Percentiles rank a stretch among this genome's conserved stretches.
Evolutionary conservation across 2,888 invertebrate genomes (phyloP).

Genomic region (Tyria jacobaeae): DNA sequence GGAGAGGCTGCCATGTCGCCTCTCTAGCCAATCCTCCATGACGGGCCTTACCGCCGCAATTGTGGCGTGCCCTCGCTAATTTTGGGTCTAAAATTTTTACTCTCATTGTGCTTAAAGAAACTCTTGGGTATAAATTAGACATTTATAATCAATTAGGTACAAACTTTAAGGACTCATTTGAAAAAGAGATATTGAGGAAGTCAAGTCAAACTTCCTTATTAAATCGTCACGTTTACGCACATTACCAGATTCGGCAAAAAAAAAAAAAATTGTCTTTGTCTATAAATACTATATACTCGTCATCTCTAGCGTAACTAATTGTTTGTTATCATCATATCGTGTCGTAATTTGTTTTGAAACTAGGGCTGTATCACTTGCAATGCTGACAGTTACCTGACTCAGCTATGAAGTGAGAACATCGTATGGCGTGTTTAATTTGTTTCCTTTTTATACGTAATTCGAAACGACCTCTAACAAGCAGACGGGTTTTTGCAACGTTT

Average conservation of each 20-base stretch:
- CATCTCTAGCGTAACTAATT: constrained; percentile 28
- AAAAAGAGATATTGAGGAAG: not conserved
- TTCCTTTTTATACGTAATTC: not conserved
- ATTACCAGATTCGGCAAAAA: not conserved
- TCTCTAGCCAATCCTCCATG: too few relatives aligned
- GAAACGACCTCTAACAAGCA: too few relatives aligned
- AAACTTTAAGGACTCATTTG: not conserved
- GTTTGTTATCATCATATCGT: constrained; percentile 30
- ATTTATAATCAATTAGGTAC: not conserved
- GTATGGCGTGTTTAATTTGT: not conserved
- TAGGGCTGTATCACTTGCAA: constrained; percentile 18
- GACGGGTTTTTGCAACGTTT: too few relatives aligned
- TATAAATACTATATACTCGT: not conserved
- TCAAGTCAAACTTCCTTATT: not conserved
- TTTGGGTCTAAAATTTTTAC: too few relatives aligned
- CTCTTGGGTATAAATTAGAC: too few relatives aligned
- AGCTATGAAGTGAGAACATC: not conserved
- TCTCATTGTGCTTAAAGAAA: too few relatives aligned
- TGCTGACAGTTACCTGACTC: constrained; percentile 18
- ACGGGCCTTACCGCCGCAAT: too few relatives aligned
- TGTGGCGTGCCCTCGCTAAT: too few relatives aligned
- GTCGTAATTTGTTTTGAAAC: constrained; percentile 30
- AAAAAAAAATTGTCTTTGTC: not conserved
- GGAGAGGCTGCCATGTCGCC: too few relatives aligned
- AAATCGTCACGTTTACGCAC: not conserved